Evolutionary conservation across 2,797 vertebrate species (phyloP).

Genomic region (Todus mexicanus): DNA sequence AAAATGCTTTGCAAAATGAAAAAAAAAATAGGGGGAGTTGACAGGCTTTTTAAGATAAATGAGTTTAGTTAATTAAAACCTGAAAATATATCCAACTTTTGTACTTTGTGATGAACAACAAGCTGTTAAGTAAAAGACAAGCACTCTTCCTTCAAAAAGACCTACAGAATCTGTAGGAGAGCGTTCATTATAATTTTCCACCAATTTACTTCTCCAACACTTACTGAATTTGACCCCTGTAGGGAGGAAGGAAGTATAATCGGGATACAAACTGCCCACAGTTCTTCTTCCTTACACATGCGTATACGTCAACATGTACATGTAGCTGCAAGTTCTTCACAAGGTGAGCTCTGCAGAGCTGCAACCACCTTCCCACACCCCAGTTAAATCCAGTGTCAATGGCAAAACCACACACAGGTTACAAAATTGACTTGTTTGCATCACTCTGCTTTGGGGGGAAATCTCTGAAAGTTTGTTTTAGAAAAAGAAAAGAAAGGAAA

Average conservation of each 20-base stretch:
- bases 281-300: background rate
- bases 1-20: background rate
- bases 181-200: background rate
- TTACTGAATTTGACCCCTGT: background rate
- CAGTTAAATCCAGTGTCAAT: fast-evolving
- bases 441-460: background rate
- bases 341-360: background rate
- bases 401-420: fast-evolving
- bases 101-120: background rate
- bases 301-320: fast-evolving
- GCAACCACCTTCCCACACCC: fast-evolving
- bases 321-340: fast-evolving
- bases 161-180: background rate
- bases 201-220: background rate
- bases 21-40: background rate
- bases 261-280: fast-evolving
- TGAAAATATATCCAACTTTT: background rate
- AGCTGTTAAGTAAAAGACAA: background rate
- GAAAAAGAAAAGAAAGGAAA: background rate
- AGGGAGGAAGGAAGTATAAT: background rate
- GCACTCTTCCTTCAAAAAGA: background rate
- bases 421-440: background rate
- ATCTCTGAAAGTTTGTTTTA: background rate
- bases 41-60: background rate
- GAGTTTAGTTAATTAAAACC: background rate